These are phyloP conservation scores for Tetramorium parvispinum DNA, from an alignment of 1,140 invertebrate genomes.

Conservation along the genomic window DNA sequence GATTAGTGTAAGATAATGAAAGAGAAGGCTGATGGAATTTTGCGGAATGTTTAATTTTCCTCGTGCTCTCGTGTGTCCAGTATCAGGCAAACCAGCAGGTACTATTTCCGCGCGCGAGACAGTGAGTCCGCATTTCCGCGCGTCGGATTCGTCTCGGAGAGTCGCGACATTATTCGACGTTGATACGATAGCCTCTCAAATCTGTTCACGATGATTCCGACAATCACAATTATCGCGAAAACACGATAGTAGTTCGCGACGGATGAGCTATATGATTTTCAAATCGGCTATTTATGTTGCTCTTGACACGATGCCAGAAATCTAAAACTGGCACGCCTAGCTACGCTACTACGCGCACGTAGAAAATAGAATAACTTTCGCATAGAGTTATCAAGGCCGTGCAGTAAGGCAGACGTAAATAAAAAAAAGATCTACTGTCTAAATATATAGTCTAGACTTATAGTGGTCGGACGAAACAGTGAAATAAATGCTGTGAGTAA, in stretches of 20 bases:
- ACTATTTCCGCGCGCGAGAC: constrained; percentile 70
- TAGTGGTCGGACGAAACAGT: not conserved
- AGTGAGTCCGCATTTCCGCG: constrained; percentile 71
- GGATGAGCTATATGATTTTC: constrained; percentile 17
- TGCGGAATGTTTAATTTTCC: constrained; percentile 65
- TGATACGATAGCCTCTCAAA: not conserved
- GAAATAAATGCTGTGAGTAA: not conserved
- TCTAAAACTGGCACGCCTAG: constrained; percentile 68
- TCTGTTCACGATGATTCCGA: not conserved
- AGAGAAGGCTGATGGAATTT: constrained; percentile 45
- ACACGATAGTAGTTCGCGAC: no score
- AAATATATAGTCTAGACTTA: not conserved
- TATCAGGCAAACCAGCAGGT: constrained; percentile 49
- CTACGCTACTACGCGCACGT: constrained; percentile 46
- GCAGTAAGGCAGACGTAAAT: constrained; percentile 7
- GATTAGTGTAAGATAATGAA: not conserved
- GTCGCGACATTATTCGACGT: constrained; percentile 27
- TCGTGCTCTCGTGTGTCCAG: constrained; percentile 63
- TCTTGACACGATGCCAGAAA: constrained; percentile 60
- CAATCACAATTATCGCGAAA: not conserved
- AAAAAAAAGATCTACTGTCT: not conserved
- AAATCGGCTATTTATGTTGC: constrained; percentile 62
- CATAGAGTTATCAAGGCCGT: constrained; percentile 70
- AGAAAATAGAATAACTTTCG: constrained; percentile 70
- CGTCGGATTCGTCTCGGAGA: constrained; percentile 70